These are phyloP conservation scores for Drosophila rellima DNA, from an alignment of 2,888 invertebrate genomes.

Conservation along the genomic window DNA sequence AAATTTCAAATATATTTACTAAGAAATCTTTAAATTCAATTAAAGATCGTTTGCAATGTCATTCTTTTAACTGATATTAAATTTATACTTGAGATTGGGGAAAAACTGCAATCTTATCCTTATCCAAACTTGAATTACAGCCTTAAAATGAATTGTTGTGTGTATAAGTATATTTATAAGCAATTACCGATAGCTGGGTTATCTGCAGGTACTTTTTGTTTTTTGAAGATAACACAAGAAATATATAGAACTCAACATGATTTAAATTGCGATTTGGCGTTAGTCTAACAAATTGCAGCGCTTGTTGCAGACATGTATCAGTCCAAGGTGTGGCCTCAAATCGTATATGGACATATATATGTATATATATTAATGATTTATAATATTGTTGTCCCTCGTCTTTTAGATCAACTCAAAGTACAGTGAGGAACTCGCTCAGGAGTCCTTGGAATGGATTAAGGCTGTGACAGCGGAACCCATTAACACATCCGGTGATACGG, in stretches of 20 bases:
- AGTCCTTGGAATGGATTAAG: conserved; percentile 97
- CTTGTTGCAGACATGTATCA: conserved; percentile 53
- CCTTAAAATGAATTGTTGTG: conserved; percentile 12
- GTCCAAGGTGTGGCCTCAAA: conserved; percentile 56
- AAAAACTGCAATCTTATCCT: conserved; percentile 71
- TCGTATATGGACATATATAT: not conserved
- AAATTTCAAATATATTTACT: not conserved
- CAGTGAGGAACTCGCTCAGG: conserved; percentile 96
- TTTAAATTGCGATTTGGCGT: conserved; percentile 34
- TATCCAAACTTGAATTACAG: conserved; percentile 51
- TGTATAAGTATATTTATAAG: conserved; percentile 16
- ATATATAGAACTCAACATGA: conserved; percentile 38
- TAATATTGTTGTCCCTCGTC: conserved; percentile 39
- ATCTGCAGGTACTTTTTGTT: conserved; percentile 48
- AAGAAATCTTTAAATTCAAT: too few relatives aligned
- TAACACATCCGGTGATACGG: conserved; percentile 95
- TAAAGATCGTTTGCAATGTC: not conserved
- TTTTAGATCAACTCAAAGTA: conserved; percentile 98
- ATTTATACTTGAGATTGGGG: not conserved
- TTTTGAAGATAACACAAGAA: conserved; percentile 47
- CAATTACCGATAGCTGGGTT: conserved; percentile 63
- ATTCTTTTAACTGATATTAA: not conserved
- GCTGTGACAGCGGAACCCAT: conserved; percentile 93
- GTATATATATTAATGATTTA: not conserved
- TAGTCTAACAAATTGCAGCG: conserved; percentile 41